A percentile compares a stretch with the other conserved stretches of the same genome.
phyloP scores from a whole-genome alignment of 2,113 vertebrate species.

The Suricata suricatta region DNA sequence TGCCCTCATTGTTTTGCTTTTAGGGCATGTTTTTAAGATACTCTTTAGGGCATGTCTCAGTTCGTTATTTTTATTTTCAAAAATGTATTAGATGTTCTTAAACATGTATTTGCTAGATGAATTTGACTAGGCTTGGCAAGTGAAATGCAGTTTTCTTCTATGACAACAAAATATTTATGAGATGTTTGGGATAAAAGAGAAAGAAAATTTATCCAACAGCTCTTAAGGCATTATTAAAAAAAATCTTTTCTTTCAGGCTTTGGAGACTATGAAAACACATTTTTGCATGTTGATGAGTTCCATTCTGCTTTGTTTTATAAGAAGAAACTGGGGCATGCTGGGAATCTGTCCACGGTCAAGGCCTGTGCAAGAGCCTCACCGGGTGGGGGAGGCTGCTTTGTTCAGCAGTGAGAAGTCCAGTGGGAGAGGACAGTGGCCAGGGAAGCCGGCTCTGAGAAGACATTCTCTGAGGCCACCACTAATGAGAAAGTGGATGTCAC shows the following conservation, averaged over 20 bases:
- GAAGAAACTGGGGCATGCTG: not conserved
- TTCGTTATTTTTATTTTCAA: not conserved
- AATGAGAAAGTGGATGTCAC: fast-evolving
- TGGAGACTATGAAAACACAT: not conserved
- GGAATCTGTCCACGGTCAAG: not conserved
- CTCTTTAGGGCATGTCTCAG: not conserved
- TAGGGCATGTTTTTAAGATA: not conserved
- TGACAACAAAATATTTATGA: not conserved
- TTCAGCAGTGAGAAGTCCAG: not conserved
- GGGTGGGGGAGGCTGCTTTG: fast-evolving
- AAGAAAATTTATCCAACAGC: not conserved
- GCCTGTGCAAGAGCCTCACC: fast-evolving
- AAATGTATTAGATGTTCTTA: not conserved
- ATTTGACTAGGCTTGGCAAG: not conserved
- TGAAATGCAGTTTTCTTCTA: not conserved
- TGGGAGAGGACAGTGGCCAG: not conserved
- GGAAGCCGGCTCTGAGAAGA: fast-evolving
- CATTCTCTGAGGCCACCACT: not conserved
- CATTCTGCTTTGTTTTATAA: not conserved
- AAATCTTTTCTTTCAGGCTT: not conserved
- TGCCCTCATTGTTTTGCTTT: not conserved
- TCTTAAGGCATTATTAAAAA: not conserved
- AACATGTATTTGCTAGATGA: not conserved
- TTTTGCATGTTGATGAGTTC: not conserved
- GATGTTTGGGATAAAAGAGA: not conserved